phyloP scores from a whole-genome alignment of 2,113 vertebrate species.

The Nycticebus coucang region DNA sequence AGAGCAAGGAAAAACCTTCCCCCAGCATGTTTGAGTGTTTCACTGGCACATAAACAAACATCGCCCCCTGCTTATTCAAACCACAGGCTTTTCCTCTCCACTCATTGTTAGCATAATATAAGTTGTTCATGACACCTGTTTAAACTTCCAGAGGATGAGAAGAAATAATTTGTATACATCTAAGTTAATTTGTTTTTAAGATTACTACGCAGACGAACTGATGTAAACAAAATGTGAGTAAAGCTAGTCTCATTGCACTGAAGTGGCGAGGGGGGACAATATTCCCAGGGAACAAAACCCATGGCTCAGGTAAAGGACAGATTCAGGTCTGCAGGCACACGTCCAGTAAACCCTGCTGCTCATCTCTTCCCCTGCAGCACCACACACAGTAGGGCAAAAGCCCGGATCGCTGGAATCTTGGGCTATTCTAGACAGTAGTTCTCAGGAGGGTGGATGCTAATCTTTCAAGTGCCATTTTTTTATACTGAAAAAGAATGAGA shows the following conservation, averaged over 20 bases:
- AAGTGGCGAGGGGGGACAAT: not conserved
- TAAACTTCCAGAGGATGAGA: slow-evolving; percentile 67
- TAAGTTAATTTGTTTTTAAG: slow-evolving; percentile 63
- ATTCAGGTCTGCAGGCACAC: not conserved
- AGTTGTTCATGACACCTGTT: slow-evolving; percentile 58
- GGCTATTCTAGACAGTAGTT: not conserved
- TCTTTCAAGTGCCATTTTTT: not conserved
- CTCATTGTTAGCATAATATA: not conserved
- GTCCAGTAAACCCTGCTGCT: not conserved
- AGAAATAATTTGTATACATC: slow-evolving; percentile 52
- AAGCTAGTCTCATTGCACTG: not conserved
- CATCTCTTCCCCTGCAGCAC: not conserved
- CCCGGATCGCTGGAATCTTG: not conserved
- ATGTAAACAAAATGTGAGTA: not conserved
- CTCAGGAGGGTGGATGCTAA: not conserved
- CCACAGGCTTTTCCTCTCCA: not conserved
- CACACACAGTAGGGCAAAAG: not conserved
- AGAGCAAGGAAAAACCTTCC: not conserved
- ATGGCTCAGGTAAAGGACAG: not conserved
- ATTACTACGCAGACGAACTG: not conserved
- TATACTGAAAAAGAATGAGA: not conserved
- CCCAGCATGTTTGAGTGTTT: not conserved
- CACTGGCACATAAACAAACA: slow-evolving; percentile 34
- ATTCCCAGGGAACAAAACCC: not conserved
- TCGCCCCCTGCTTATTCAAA: slow-evolving; percentile 45